phyloP scores from a whole-genome alignment of 2,888 invertebrate species.

The Monochamus alternatus region DNA sequence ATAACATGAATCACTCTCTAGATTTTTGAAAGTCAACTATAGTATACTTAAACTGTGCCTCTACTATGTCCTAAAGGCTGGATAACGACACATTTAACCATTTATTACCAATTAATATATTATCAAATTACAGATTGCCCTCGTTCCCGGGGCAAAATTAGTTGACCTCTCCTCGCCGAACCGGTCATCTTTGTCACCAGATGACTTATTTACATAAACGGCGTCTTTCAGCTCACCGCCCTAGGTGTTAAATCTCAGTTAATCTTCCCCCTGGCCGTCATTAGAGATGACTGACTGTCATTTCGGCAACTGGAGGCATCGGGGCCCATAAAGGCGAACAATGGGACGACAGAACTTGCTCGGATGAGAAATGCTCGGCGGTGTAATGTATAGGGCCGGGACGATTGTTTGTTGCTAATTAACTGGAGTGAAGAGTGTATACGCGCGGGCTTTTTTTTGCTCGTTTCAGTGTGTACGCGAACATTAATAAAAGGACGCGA shows the following conservation, averaged over 20 bases:
- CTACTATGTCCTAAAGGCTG: too few species aligned
- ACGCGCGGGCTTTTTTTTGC: not conserved
- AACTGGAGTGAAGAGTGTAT: conserved; percentile 9
- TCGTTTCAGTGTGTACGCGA: not conserved
- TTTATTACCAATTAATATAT: too few species aligned
- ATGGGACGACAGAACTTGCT: conserved; percentile 4
- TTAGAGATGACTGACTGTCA: conserved; percentile 2
- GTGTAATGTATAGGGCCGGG: not conserved
- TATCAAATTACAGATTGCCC: too few species aligned
- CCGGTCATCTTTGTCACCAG: conserved; percentile 2
- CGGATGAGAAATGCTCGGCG: conserved; percentile 1
- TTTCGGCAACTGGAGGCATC: conserved; percentile 4
- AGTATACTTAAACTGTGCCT: too few species aligned
- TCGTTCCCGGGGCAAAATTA: too few species aligned
- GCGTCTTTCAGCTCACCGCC: too few species aligned
- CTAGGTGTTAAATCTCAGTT: conserved; percentile 8
- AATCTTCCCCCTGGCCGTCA: not conserved
- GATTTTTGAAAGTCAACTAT: too few species aligned
- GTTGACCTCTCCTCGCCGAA: not conserved
- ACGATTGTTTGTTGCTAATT: conserved; percentile 10
- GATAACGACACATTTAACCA: too few species aligned
- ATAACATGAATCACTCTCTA: too few species aligned
- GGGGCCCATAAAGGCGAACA: not conserved
- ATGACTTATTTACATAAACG: not conserved
- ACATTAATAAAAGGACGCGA: not conserved